Evolutionary conservation across 2,113 vertebrate genomes (phyloP).

Genomic region (Agelaius tricolor): DNA sequence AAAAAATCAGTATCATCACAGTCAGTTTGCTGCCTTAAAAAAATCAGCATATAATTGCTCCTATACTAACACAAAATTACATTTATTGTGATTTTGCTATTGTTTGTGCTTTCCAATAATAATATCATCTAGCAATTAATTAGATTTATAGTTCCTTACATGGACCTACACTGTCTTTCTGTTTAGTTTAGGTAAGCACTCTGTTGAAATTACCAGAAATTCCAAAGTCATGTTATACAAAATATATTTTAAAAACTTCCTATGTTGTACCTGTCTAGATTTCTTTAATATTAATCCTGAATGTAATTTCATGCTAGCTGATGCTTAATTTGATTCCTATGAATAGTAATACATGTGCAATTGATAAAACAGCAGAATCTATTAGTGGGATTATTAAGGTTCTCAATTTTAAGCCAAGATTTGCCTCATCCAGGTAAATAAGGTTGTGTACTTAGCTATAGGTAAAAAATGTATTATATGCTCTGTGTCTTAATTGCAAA

Average conservation of each 20-base stretch:
- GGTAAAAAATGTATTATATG: background rate
- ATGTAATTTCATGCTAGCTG: background rate
- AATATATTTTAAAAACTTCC: conserved; percentile 33
- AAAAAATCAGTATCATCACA: background rate
- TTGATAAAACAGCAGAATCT: background rate
- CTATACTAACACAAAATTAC: conserved; percentile 6
- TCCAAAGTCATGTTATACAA: background rate
- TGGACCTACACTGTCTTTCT: background rate
- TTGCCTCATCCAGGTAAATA: conserved; percentile 45
- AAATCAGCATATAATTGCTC: background rate
- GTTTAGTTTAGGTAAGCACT: background rate
- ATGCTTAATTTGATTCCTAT: conserved; percentile 20
- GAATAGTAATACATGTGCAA: background rate
- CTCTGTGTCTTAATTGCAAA: conserved; percentile 10
- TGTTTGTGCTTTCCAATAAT: background rate
- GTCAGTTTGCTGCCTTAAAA: conserved; percentile 8
- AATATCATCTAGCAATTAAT: background rate
- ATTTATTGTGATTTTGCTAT: conserved; percentile 2
- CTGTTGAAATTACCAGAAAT: background rate
- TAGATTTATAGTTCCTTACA: background rate
- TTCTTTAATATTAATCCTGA: background rate
- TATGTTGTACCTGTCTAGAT: background rate
- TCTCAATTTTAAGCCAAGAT: conserved; percentile 50
- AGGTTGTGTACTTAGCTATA: conserved; percentile 25
- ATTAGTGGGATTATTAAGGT: background rate